A percentile compares a stretch with the other conserved stretches of the same genome.
phyloP scores from a whole-genome alignment of 2,113 vertebrate species.

The Myrmophylax atrothorax region DNA sequence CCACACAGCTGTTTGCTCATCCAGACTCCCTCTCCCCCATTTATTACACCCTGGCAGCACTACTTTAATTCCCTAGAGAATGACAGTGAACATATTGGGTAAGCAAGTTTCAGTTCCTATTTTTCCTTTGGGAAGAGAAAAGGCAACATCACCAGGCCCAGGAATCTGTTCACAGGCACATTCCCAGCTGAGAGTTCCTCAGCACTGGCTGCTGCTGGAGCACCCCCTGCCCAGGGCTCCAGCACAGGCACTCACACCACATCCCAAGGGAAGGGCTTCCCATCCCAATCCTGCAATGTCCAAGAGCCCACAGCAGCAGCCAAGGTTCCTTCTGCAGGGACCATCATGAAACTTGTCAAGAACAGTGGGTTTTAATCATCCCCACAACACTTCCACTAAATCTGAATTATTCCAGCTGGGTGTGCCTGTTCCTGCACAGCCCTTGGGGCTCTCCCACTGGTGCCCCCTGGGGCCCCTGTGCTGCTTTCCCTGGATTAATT shows the following conservation, averaged over 20 bases:
- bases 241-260: not conserved
- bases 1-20: not conserved
- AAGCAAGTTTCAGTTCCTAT: not conserved
- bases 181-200: not conserved
- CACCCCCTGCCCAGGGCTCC: not conserved
- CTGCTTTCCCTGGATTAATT: slow-evolving; percentile 1
- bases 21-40: not conserved
- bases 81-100: not conserved
- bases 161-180: rapidly evolving
- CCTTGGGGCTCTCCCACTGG: not conserved
- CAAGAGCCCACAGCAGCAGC: not conserved
- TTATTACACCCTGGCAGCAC: not conserved
- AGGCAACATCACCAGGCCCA: not conserved
- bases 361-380: not conserved
- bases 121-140: not conserved
- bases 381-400: not conserved
- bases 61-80: not conserved
- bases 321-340: not conserved
- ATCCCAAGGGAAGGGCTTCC: not conserved
- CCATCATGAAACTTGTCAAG: not conserved
- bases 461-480: rapidly evolving
- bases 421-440: not conserved
- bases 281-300: not conserved
- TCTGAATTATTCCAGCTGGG: not conserved
- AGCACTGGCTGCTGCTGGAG: not conserved